Evolutionary conservation across 1,140 invertebrate genomes (phyloP), one percentile per base, ranked within the genome.

Genomic region (Drosophila athabasca): DNA sequence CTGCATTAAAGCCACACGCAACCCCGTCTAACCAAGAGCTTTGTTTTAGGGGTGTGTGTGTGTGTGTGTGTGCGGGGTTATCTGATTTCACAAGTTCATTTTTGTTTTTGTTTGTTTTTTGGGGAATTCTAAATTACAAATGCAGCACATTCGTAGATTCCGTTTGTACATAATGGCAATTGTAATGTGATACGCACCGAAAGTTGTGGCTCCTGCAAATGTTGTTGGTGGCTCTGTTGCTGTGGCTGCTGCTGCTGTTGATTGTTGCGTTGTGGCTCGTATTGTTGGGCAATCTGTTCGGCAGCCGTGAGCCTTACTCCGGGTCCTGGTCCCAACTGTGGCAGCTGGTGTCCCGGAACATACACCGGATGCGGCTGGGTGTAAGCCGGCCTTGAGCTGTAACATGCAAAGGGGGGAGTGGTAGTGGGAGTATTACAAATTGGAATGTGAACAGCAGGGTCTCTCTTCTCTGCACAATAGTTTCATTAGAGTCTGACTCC

Each of bases 271-370:
- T 75, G 54, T n/a, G 90, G 90, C 24, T 91, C 90, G 60, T 91
- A 91, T 71, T 91, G 90, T 2, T 88, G 88, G 6, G 82, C 90
- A 61, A 91, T 90, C 55, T 91, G 85, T n/a, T 90, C 88, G 24
- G 90, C 87, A 29, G 78, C 67, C 60, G 83, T 76, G 6, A 83
- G 79, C 3, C 35, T 9, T 39, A 9, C 35, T 39, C 35, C 35
- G 35, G 35, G 35, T 11, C 35, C 35, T 3, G 29, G 65, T 4
- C 58, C 78, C 13, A 17, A 35, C n/a, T 64, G 62, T 24, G 64
- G 72, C 19, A 61, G 70, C 31, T 61, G 57, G 8, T 68, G 84
- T 26, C 79, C 76, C 15, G 83, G 54, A 22, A 78, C 87, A 65
- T 75, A 91, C 19, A 91, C 80, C 49, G 90, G 90, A 73, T 69